Conservation (phyloP, 2,113 vertebrate genomes). For the Scophthalmus maximus region DNA sequence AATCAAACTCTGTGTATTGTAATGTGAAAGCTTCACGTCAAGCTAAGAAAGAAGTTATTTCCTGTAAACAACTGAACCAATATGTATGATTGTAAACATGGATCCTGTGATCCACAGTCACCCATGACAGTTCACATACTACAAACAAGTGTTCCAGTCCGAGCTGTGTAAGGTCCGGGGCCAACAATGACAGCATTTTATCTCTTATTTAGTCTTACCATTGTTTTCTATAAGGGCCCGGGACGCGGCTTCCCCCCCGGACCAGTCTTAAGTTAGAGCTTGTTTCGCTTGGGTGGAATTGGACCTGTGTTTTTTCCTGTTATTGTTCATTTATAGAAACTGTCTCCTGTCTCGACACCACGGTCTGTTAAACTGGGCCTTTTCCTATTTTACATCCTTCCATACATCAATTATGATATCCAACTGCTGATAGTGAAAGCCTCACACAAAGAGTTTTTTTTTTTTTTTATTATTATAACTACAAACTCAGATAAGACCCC, state of each 20-base stretch:
- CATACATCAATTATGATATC: constrained; percentile 82
- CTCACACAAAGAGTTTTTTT: constrained; percentile 75
- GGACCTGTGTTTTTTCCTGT: constrained; percentile 82
- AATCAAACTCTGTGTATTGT: not conserved
- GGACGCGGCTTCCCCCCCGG: constrained; percentile 62
- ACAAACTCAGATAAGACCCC: constrained; percentile 66
- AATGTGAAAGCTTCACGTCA: too few species aligned
- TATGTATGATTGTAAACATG: not conserved
- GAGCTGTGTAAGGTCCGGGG: not conserved
- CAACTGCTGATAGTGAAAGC: constrained; percentile 79
- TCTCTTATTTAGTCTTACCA: constrained; percentile 70
- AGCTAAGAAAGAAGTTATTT: not conserved
- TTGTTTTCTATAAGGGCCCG: constrained; percentile 69
- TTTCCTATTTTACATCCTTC: constrained; percentile 84
- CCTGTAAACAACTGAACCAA: not conserved
- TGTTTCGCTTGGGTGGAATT: constrained; percentile 72
- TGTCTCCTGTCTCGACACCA: constrained; percentile 77
- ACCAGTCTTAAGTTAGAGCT: constrained; percentile 64
- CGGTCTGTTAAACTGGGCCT: constrained; percentile 70
- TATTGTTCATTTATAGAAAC: constrained; percentile 84
- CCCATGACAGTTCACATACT: not conserved
- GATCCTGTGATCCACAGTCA: too few species aligned
- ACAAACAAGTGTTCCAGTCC: not conserved
- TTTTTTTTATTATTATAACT: constrained; percentile 61
- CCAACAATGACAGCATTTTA: constrained; percentile 57